Base-by-base conservation (phyloP, 2,888 invertebrate species). In the Sericinus montela region DNA sequence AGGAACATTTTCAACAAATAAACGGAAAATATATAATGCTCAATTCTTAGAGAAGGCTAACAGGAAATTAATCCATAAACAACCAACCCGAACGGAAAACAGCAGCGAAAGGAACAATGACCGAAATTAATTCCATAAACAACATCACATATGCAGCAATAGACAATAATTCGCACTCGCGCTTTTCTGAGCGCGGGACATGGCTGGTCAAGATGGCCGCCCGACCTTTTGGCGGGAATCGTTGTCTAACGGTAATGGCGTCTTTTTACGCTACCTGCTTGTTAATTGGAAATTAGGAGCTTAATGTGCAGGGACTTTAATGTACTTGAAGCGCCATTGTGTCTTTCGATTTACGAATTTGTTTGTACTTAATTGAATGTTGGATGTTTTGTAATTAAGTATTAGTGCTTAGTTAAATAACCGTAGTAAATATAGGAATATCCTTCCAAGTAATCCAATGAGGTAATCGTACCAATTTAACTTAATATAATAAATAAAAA, bases 221-320 rank as follows among this genome's bases (percentile, higher is more conserved):
- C 56, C 63, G 67, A 70, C 84, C 71, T 79, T 86, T 84, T 76
- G 82, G 82, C 79, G 80, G 80, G 74, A 78, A 79, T 68, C 75
- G 75, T 72, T 75, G 68, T 69, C 68, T 69, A 63, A 60, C 75
- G 63, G 66, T 80, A 86, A 85, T 84, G 85, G 79, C 80, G 71
- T 77, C 81, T 85, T 85, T 86, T 86, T 85, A 84, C 86, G 84
- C 78, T 85, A 87, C 86, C 85, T 86, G 86, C 80, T 74, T 86
- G 82, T 83, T 86, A 86, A 87, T 87, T 85, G 82, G 80, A 78
- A 80, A 85, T 86, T 86, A 86, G 78, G 75, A 68, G 73, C 67
- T 76, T 79, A 86, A 87, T 87, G 85, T 86, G 81, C 75, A 77
- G 75, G 81, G 78, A 68, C 76, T 78, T 77, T 79, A 81, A 80